Evolutionary conservation across 2,113 vertebrate genomes (phyloP), one percentile per base, ranked within the genome.

Genomic region (Microtus pennsylvanicus): DNA sequence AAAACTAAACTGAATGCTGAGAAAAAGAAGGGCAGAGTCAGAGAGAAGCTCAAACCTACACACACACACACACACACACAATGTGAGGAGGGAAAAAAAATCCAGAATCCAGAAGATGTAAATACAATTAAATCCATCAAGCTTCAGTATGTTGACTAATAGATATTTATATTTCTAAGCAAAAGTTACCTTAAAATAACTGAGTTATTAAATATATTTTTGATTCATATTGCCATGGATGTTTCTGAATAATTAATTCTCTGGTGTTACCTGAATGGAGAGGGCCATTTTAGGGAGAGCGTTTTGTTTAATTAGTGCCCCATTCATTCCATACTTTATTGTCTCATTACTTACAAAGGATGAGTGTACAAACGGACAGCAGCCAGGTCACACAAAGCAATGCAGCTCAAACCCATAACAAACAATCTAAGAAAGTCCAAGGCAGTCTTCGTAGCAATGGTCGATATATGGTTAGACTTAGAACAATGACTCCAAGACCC

Each of bases 101-200:
- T 76, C 26, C 5, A 45, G 47, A 50, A 52, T 50, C 50, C 50
- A 52, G 12, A 52, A 30, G 42, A 50, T 77, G 12, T 21, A 50
- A 69, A 65, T 88, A 76, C 1, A 91, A 24, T 89, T 35, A 89
- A 76, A 65, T 88, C 63, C 80, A 50, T 65, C 35, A 30, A 85
- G 42, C 33, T 65, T n/a, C 55, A 30, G 63, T 47, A 35, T 85
- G 55, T 85, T 65, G 8, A 1, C 12, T 81, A 35, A 69, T 28
- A 75, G 6, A 91, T 75, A 5, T 77, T 83, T 90, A 65, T 24
- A 38, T 52, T 94, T 95, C 76, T 90, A 87, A 67, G 85, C 77
- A 90, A 90, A 69, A 87, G 12, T 7, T 22, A 13, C 9, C 30
- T 50, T 58, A 3, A 52, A 45, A 85, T 19, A 1, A 47, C 63